These are phyloP conservation scores for Podabrus alpinus DNA, from an alignment of 2,888 invertebrate genomes.

Conservation along the genomic window DNA sequence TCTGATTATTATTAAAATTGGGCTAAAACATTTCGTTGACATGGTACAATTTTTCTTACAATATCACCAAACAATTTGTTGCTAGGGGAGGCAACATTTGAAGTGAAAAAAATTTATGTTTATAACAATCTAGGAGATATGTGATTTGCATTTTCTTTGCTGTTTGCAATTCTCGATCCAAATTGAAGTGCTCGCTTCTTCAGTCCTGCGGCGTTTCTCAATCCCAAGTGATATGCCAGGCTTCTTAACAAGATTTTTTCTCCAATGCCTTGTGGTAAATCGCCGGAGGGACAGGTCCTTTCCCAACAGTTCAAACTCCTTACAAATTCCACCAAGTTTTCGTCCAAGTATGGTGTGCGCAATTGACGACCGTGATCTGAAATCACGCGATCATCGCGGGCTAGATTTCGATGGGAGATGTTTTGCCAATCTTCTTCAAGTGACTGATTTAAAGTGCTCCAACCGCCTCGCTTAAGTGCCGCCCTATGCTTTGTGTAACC, in stretches of 20 bases:
- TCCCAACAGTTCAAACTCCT: conserved; percentile 69
- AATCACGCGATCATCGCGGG: conserved; percentile 91
- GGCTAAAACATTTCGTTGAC: background rate
- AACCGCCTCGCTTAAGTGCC: conserved; percentile 63
- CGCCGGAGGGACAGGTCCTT: conserved; percentile 58
- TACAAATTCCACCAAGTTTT: conserved; percentile 68
- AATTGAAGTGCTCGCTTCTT: conserved; percentile 97
- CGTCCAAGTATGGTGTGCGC: conserved; percentile 80
- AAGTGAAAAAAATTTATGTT: background rate
- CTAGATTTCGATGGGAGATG: conserved; percentile 88
- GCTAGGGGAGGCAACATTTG: too few species aligned
- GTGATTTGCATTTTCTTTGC: conserved; percentile 85
- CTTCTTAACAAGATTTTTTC: conserved; percentile 89
- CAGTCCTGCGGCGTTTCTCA: conserved; percentile 65
- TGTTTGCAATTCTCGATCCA: conserved; percentile 92
- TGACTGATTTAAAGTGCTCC: conserved; percentile 61
- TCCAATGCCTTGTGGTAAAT: conserved; percentile 78
- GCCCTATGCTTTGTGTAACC: conserved; percentile 90
- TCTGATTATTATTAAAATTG: background rate
- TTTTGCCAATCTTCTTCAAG: conserved; percentile 76
- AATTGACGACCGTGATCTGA: conserved; percentile 86
- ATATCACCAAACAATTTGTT: too few species aligned
- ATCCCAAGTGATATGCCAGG: conserved; percentile 69
- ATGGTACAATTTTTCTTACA: background rate
- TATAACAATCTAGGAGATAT: conserved; percentile 58